Base-by-base conservation (phyloP, 1,140 invertebrate genomes). In the Heliconius hermathena region DNA sequence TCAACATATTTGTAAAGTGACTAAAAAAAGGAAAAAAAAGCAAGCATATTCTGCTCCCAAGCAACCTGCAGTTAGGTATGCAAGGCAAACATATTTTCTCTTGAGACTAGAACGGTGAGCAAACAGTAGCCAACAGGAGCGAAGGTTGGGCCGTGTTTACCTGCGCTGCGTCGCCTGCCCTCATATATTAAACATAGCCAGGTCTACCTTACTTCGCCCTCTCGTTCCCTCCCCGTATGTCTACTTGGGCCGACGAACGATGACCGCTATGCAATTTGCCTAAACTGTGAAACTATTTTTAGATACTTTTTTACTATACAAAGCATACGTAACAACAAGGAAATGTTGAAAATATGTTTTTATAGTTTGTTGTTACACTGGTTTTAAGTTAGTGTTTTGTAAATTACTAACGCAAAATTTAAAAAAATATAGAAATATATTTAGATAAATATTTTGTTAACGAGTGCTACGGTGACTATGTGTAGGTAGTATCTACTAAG, bases 181-280 rank as follows among this genome's bases (percentile, higher is more conserved):
- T 94, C 93, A 94, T 94, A 94, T 91, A 93, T 93, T 94, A 94
- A 93, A 93, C 93, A 93, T 92, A 76, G 84, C 85, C 86, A 82
- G 86, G 84, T 87, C 90, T 90, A 89, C 91, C 90, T 93, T 85
- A 85, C 84, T 83, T 86, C 76, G 87, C 85, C 82, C 85, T 80
- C 82, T 70, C 81, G 74, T 78, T 81, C 79, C 76, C 78, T 81
- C 77, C 78, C 76, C 71, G 46, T 70, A 77, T 60, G 52, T 66
- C 60, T 70, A 84, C 77, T 70, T 73, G 22, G 46, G 9, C 36
- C n/a, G 46, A 73, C 76, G 71, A 74, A n/a, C 80, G 77, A 75
- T 71, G 52, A 76, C 71, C 36, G 71, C 71, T 72, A 20, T 72
- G 71, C 29, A 22, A 38, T 38, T 33, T 54, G 60, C 26, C 60